These are phyloP conservation scores for Actias luna DNA, from an alignment of 2,888 invertebrate species.

Conservation along the genomic window DNA sequence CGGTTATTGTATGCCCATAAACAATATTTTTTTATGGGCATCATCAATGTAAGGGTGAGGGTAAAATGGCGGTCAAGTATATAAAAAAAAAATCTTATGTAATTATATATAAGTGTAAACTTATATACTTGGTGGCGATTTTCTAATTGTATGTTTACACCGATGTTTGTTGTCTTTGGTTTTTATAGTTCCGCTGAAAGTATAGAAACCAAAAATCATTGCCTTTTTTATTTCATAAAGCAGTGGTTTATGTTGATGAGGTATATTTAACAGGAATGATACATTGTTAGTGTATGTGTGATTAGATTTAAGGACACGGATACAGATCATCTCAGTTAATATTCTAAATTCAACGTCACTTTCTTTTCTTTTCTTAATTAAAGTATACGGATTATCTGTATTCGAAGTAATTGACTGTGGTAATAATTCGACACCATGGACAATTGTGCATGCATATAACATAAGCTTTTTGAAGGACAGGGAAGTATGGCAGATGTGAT, in stretches of 20 bases:
- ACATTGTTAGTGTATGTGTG: slow-evolving; percentile 71
- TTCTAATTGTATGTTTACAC: slow-evolving; percentile 61
- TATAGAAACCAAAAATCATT: neutral
- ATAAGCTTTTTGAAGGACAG: slow-evolving; percentile 72
- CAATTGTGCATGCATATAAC: slow-evolving; percentile 60
- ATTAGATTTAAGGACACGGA: slow-evolving; percentile 51
- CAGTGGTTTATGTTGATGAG: slow-evolving; percentile 23
- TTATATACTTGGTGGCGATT: slow-evolving; percentile 37
- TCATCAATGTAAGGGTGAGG: slow-evolving; percentile 60
- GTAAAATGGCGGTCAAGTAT: slow-evolving; percentile 46
- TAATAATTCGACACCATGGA: slow-evolving; percentile 40
- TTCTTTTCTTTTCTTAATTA: neutral
- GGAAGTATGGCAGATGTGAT: slow-evolving; percentile 65
- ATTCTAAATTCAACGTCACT: neutral
- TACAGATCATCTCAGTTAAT: slow-evolving; percentile 32
- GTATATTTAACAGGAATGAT: slow-evolving; percentile 67
- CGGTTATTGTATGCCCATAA: slow-evolving; percentile 34
- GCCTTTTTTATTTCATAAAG: slow-evolving; percentile 6
- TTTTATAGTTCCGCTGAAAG: slow-evolving; percentile 32
- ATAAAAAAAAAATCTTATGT: neutral
- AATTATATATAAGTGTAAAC: too few species aligned
- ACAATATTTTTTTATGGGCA: slow-evolving; percentile 44
- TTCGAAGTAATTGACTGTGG: slow-evolving; percentile 48
- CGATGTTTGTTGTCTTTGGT: slow-evolving; percentile 48
- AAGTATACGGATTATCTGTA: slow-evolving; percentile 35